Evolutionary conservation across 2,113 vertebrate genomes (phyloP).

Genomic region (Passer montanus): DNA sequence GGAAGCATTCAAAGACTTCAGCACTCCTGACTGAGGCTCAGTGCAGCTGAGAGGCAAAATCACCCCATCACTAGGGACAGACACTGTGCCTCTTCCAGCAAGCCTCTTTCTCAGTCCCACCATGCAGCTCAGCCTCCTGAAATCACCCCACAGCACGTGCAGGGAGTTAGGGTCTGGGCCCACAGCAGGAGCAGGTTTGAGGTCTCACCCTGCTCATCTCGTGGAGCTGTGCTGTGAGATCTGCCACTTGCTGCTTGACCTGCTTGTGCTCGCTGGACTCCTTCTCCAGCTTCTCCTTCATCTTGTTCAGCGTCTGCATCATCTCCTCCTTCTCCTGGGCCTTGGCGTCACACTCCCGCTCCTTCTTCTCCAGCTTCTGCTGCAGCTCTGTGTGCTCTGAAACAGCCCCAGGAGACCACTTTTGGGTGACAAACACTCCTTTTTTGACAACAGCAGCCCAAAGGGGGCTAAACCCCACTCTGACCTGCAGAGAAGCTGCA

Average conservation of each 20-base stretch:
- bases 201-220: slow-evolving; percentile 88
- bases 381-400: slow-evolving; percentile 94
- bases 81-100: not conserved
- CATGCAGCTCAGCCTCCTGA: not conserved
- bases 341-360: slow-evolving; percentile 95
- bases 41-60: not conserved
- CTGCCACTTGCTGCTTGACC: slow-evolving; percentile 93
- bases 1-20: not conserved
- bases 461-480: fast-evolving
- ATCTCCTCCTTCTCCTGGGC: slow-evolving; percentile 98
- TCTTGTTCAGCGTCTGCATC: slow-evolving; percentile 99
- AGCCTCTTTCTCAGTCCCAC: not conserved
- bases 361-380: slow-evolving; percentile 96
- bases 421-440: not conserved
- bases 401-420: not conserved
- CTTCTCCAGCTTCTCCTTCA: slow-evolving; percentile 99
- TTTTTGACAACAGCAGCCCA: fast-evolving
- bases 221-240: slow-evolving; percentile 86
- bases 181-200: fast-evolving
- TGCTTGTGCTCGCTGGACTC: slow-evolving; percentile 91
- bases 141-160: not conserved
- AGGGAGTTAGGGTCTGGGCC: not conserved
- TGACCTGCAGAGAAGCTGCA: not conserved
- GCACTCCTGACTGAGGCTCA: not conserved
- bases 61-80: not conserved